Percentiles rank a stretch among this genome's conserved stretches.
Conservation (phyloP, 2,797 vertebrate genomes). For the Eleutherodactylus coqui region DNA sequence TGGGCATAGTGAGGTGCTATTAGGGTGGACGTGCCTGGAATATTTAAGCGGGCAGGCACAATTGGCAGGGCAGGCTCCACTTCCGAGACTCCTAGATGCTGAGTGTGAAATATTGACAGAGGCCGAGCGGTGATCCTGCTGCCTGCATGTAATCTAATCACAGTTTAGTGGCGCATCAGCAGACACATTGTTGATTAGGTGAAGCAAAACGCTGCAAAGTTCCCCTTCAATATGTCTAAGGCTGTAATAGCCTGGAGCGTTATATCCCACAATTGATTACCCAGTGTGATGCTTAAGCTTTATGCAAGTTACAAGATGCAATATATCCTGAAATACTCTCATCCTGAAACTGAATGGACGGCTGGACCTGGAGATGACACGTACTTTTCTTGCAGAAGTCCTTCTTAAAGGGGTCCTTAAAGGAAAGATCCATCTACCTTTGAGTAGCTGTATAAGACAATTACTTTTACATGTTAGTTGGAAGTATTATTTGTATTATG, state of each 20-base stretch:
- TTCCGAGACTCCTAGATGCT: neutral
- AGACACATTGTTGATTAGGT: conserved; percentile 23
- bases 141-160: neutral
- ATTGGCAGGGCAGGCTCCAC: neutral
- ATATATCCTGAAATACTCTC: neutral
- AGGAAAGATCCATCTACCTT: neutral
- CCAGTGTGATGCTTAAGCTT: neutral
- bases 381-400: neutral
- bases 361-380: neutral
- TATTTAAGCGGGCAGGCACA: neutral
- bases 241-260: conserved; percentile 10
- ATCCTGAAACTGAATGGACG: too few species aligned
- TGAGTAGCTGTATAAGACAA: neutral
- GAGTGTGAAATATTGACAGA: conserved; percentile 22
- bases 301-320: neutral
- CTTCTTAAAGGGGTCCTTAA: neutral
- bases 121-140: accelerated
- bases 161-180: conserved; percentile 17
- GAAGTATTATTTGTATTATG: too few species aligned
- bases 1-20: neutral
- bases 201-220: conserved; percentile 12
- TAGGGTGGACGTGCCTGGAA: neutral
- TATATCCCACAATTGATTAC: neutral
- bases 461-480: too few species aligned
- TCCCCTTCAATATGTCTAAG: neutral